These are phyloP conservation scores for Phocides pigmalion DNA, from an alignment of 1,140 invertebrate genomes.

Conservation along the genomic window DNA sequence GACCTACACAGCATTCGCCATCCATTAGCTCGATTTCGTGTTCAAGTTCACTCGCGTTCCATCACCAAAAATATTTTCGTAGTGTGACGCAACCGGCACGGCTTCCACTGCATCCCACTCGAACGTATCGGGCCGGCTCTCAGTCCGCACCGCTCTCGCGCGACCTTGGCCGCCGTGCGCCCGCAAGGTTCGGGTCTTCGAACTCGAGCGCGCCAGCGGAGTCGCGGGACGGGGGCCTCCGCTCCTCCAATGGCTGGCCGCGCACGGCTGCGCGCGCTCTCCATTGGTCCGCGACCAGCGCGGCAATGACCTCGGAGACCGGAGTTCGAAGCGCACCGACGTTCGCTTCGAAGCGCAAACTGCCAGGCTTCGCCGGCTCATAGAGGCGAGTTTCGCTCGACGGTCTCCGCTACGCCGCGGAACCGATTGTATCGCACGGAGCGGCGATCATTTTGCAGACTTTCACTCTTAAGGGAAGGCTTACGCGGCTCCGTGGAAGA, in stretches of 20 bases:
- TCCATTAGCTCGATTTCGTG: conserved; percentile 80
- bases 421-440: conserved; percentile 78
- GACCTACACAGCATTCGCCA: conserved; percentile 74
- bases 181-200: conserved; percentile 84
- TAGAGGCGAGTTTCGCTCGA: conserved; percentile 73
- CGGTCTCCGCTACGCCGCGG: conserved; percentile 49
- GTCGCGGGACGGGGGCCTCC: conserved; percentile 57
- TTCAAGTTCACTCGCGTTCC: conserved; percentile 82
- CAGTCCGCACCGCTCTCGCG: conserved; percentile 72
- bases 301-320: conserved; percentile 84
- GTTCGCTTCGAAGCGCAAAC: conserved; percentile 68
- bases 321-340: conserved; percentile 83
- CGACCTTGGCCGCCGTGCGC: conserved; percentile 83
- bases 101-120: conserved; percentile 68
- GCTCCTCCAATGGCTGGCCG: conserved; percentile 72
- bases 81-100: conserved; percentile 77
- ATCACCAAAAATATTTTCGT: conserved; percentile 83
- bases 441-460: conserved; percentile 83
- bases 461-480: conserved; percentile 83
- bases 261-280: conserved; percentile 66
- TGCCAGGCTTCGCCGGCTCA: conserved; percentile 60
- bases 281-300: conserved; percentile 74
- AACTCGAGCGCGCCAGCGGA: conserved; percentile 70
- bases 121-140: conserved; percentile 55
- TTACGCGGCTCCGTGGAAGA: conserved; percentile 64